Percentiles rank a stretch among this genome's conserved stretches.
These are phyloP conservation scores for Merodon equestris DNA, from an alignment of 2,888 invertebrate species.

Conservation along the genomic window DNA sequence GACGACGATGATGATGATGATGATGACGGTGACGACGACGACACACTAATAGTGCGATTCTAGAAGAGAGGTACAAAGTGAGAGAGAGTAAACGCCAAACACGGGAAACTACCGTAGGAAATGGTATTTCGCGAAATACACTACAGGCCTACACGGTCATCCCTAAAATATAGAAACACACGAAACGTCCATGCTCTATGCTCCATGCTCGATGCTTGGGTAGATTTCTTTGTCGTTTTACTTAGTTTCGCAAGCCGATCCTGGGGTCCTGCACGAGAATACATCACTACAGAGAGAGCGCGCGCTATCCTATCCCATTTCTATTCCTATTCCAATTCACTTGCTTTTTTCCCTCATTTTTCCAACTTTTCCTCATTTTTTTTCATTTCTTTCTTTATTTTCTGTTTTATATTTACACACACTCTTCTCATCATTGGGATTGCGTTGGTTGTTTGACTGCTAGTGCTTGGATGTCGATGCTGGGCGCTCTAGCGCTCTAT, in stretches of 20 bases:
- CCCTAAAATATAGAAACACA: too few species aligned
- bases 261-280: constrained; percentile 39
- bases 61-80: constrained; percentile 7
- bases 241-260: too few species aligned
- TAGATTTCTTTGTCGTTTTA: too few species aligned
- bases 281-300: constrained; percentile 55
- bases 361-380: too few species aligned
- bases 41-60: background rate
- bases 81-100: constrained; percentile 25
- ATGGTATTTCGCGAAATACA: constrained; percentile 58
- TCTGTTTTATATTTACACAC: background rate
- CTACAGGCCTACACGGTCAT: constrained; percentile 42
- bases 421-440: constrained; percentile 13
- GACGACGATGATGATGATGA: too few species aligned
- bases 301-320: constrained; percentile 16
- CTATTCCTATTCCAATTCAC: constrained; percentile 6
- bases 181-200: too few species aligned
- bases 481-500: background rate
- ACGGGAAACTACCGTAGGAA: constrained; percentile 57
- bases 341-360: background rate
- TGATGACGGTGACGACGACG: constrained; percentile 6
- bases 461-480: too few species aligned
- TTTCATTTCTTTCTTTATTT: background rate
- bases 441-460: constrained; percentile 3
- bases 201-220: too few species aligned